Evolutionary conservation across 30 jellyfish, hydroid and myxozoan genomes (phyloP).

Genomic region (Rhopilema esculentum): DNA sequence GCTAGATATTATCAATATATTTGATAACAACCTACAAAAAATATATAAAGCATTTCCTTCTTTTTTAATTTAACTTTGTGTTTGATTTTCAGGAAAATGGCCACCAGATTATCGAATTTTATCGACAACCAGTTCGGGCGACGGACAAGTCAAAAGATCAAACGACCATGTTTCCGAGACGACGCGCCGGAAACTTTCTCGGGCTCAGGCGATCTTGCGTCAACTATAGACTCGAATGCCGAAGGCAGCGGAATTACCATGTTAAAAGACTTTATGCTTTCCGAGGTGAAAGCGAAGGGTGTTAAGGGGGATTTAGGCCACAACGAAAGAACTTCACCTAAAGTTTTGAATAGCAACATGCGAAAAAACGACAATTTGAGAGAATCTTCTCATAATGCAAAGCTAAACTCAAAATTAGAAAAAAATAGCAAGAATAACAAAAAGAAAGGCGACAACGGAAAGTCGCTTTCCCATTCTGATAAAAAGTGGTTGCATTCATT

Average conservation of each 20-base stretch:
- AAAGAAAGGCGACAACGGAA: constrained; percentile 53
- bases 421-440: not conserved
- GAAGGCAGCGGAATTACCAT: constrained; percentile 59
- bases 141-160: constrained; percentile 40
- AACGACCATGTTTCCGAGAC: constrained; percentile 30
- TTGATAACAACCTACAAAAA: too few species aligned
- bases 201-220: constrained; percentile 65
- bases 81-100: constrained; percentile 40
- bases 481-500: constrained; percentile 46
- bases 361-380: constrained; percentile 37
- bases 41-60: not conserved
- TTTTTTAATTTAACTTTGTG: not conserved
- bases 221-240: constrained; percentile 28
- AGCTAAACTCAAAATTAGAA: not conserved
- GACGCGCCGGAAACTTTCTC: constrained; percentile 42
- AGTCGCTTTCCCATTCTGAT: constrained; percentile 7
- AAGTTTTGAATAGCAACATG: not conserved
- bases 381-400: not conserved
- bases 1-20: too few species aligned
- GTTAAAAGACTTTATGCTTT: constrained; percentile 54
- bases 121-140: constrained; percentile 23
- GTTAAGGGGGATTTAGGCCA: constrained; percentile 62
- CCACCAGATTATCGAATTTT: constrained; percentile 20
- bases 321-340: not conserved
- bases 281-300: constrained; percentile 40